These are phyloP conservation scores for Sebastes iracundus DNA, from an alignment of 2,797 vertebrate species.

Conservation along the genomic window DNA sequence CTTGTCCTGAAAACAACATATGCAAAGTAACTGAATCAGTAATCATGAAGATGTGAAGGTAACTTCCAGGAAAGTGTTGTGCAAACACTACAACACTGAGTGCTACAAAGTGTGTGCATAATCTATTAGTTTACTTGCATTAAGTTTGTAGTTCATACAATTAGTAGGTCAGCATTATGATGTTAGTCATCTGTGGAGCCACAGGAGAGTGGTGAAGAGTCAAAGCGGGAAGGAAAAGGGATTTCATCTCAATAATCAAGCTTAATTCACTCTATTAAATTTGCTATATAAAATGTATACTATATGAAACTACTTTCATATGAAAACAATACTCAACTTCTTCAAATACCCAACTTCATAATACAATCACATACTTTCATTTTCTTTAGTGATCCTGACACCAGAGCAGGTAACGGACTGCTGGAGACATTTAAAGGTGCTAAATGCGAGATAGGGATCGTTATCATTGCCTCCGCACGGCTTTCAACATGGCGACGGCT, in stretches of 20 bases:
- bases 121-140: not conserved
- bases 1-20: not conserved
- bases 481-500: too few species aligned
- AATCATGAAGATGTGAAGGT: not conserved
- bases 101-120: not conserved
- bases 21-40: not conserved
- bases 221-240: not conserved
- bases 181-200: not conserved
- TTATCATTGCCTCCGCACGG: fast-evolving
- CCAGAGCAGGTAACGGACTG: not conserved
- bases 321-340: too few species aligned
- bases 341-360: not conserved
- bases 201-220: not conserved
- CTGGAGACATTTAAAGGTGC: not conserved
- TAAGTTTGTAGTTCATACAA: not conserved
- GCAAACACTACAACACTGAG: not conserved
- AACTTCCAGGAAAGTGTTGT: not conserved
- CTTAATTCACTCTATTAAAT: not conserved
- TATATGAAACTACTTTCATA: not conserved
- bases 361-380: not conserved
- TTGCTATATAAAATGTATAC: not conserved
- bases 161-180: not conserved
- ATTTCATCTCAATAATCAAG: not conserved
- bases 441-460: too few species aligned
- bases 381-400: not conserved